Evolutionary conservation across 2,888 invertebrate genomes (phyloP).

Genomic region (Panzeria rudis): DNA sequence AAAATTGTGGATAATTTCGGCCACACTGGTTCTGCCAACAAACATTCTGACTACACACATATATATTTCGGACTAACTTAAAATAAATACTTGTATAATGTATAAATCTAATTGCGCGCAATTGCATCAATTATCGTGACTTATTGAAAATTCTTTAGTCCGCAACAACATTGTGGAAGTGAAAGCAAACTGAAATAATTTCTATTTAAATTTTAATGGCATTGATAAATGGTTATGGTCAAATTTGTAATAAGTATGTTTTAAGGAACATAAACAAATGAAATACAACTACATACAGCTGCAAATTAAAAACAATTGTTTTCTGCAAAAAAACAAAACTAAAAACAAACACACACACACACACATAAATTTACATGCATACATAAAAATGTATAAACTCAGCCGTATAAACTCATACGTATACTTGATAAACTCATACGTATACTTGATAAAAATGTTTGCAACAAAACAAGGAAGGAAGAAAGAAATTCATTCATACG

Average conservation of each 20-base stretch:
- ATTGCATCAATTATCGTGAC: too few species aligned
- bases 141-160: too few species aligned
- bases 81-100: too few species aligned
- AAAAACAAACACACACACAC: conserved; percentile 1
- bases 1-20: too few species aligned
- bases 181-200: conserved; percentile 8
- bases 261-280: conserved; percentile 18
- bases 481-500: conserved; percentile 69
- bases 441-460: conserved; percentile 52
- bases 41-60: too few species aligned
- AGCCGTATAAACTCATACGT: not conserved
- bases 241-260: conserved; percentile 54
- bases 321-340: conserved; percentile 34
- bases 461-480: conserved; percentile 3
- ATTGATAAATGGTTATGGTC: conserved; percentile 63
- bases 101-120: too few species aligned
- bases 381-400: not conserved
- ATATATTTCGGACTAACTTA: not conserved
- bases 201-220: conserved; percentile 21
- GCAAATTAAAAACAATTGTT: conserved; percentile 38
- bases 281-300: conserved; percentile 15
- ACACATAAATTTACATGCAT: not conserved
- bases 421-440: conserved; percentile 33
- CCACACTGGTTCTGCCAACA: too few species aligned
- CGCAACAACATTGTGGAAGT: not conserved